These are phyloP conservation scores for Daphoenositta chrysoptera DNA, from an alignment of 2,113 vertebrate genomes.

Conservation along the genomic window DNA sequence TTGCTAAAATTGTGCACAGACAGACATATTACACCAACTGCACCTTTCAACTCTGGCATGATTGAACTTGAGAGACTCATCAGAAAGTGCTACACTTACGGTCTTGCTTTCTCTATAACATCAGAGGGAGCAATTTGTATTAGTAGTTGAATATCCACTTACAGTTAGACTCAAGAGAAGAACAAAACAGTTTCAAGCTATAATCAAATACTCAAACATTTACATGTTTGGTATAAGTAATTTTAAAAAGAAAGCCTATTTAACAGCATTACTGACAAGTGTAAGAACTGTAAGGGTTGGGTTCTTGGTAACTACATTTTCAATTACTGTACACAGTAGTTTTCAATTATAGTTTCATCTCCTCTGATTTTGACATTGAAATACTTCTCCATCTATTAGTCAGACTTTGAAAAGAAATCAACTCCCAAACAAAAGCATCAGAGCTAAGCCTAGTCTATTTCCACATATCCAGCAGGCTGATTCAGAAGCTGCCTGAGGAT, in stretches of 20 bases:
- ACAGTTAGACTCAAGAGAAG: not conserved
- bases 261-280: not conserved
- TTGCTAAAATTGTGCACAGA: not conserved
- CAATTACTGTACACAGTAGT: not conserved
- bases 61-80: not conserved
- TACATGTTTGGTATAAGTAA: not conserved
- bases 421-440: not conserved
- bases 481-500: not conserved
- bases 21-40: not conserved
- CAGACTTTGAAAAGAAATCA: slow-evolving; percentile 27
- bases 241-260: not conserved
- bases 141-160: not conserved
- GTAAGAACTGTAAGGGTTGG: not conserved
- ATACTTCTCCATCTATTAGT: not conserved
- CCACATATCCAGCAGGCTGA: not conserved
- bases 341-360: not conserved
- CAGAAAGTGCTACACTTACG: not conserved
- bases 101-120: not conserved
- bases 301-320: not conserved
- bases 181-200: not conserved
- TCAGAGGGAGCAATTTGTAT: not conserved
- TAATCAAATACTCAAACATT: not conserved
- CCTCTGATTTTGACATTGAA: not conserved
- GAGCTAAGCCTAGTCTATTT: not conserved
- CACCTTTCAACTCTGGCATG: not conserved